phyloP scores from a whole-genome alignment of 2,888 invertebrate genomes.

The Drosophila quinaria region DNA sequence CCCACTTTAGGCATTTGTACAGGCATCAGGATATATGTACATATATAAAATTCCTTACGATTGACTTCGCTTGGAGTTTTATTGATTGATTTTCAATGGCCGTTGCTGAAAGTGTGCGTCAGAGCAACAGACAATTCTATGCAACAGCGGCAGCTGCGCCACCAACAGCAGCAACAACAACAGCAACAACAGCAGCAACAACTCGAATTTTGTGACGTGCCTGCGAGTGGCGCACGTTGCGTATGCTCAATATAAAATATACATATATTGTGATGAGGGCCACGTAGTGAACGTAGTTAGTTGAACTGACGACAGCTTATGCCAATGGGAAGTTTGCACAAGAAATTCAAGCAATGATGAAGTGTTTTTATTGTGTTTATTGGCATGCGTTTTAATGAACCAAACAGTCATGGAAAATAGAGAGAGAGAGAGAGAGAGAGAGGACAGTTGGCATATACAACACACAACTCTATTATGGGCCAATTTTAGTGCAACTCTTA shows the following conservation, averaged over 20 bases:
- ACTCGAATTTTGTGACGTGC: conserved; percentile 35
- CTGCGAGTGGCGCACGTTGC: conserved; percentile 57
- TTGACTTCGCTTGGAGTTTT: conserved; percentile 77
- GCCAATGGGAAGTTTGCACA: conserved; percentile 61
- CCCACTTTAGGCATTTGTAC: background rate
- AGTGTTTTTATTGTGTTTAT: conserved; percentile 73
- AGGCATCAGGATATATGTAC: conserved; percentile 41
- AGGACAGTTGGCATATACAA: conserved; percentile 21
- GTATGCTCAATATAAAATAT: conserved; percentile 72
- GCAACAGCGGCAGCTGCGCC: conserved; percentile 12
- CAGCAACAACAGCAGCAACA: conserved; percentile 12
- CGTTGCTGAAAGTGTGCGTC: conserved; percentile 52
- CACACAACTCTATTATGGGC: conserved; percentile 61
- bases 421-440: background rate
- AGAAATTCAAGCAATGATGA: conserved; percentile 78
- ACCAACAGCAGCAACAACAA: conserved; percentile 4
- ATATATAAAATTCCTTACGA: conserved; percentile 68
- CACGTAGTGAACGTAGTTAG: conserved; percentile 48
- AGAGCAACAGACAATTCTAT: conserved; percentile 57
- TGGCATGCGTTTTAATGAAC: conserved; percentile 76
- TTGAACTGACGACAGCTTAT: conserved; percentile 40
- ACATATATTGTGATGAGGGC: conserved; percentile 51
- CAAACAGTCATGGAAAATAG: conserved; percentile 34
- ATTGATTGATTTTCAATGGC: conserved; percentile 79
- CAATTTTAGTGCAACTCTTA: conserved; percentile 51